These are phyloP conservation scores for Peromyscus californicus DNA, from an alignment of 2,113 vertebrate genomes.

Conservation along the genomic window DNA sequence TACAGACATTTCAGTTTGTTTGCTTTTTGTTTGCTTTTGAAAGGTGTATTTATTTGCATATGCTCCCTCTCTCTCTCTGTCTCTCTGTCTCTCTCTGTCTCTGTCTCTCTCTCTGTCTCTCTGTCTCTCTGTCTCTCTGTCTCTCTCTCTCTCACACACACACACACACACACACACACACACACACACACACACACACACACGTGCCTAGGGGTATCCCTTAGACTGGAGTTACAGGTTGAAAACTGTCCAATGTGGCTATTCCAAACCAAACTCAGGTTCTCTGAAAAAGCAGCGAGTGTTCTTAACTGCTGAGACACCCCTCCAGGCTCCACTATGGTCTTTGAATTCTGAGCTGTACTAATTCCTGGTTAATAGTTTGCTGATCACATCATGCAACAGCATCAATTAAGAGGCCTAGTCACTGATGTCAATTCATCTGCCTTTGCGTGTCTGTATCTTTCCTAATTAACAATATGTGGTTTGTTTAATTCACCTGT, in stretches of 20 bases:
- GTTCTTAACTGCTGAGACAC: background rate
- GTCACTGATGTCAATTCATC: background rate
- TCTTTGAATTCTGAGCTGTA: constrained; percentile 28
- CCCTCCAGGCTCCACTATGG: background rate
- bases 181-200: no score
- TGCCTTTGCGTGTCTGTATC: constrained; percentile 24
- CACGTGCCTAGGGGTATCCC: background rate
- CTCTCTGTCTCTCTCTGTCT: no score
- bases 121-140: background rate
- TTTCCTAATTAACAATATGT: constrained; percentile 45
- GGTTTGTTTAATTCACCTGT: background rate
- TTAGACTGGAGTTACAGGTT: background rate
- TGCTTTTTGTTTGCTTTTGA: background rate
- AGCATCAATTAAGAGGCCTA: constrained; percentile 46
- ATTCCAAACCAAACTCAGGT: background rate
- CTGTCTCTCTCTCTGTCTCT: fast-evolving
- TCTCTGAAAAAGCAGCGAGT: background rate
- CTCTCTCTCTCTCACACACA: background rate
- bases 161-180: no score
- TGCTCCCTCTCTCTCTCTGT: background rate
- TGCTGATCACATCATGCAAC: background rate
- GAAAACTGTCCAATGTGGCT: background rate
- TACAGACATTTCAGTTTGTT: background rate
- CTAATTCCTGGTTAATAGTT: constrained; percentile 17
- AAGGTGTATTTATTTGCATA: background rate